phyloP scores from a whole-genome alignment of 2,888 invertebrate species.

The Melieria omissa region DNA sequence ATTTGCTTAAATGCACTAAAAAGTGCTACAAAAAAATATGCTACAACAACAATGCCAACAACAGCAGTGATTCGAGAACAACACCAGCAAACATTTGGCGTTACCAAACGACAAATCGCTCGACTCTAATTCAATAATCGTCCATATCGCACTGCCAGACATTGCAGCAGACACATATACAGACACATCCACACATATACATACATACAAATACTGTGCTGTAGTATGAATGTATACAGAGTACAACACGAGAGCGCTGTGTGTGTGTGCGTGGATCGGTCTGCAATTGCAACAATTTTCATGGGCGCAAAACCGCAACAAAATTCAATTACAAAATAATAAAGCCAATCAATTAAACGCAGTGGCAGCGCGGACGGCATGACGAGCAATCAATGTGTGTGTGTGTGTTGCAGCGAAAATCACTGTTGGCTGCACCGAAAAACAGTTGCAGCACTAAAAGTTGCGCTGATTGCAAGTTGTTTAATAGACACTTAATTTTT shows the following conservation, averaged over 20 bases:
- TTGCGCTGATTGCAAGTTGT: too few species aligned
- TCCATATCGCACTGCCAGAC: not conserved
- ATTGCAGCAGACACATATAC: not conserved
- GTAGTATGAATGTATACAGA: constrained; percentile 8
- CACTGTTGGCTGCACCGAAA: too few species aligned
- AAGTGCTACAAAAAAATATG: too few species aligned
- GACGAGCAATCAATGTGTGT: not conserved
- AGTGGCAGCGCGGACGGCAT: not conserved
- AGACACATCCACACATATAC: not conserved
- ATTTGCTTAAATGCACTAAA: too few species aligned
- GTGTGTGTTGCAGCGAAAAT: constrained; percentile 1
- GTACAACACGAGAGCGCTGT: too few species aligned
- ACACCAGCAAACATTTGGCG: too few species aligned
- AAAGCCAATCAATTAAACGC: constrained; percentile 41
- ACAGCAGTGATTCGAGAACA: too few species aligned
- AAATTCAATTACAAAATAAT: constrained; percentile 39
- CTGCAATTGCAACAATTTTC: constrained; percentile 2
- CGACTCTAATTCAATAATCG: too few species aligned
- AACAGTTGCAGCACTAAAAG: too few species aligned
- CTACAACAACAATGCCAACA: too few species aligned
- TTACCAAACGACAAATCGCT: too few species aligned
- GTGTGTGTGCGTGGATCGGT: not conserved
- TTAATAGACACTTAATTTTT: too few species aligned
- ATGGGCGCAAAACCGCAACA: constrained; percentile 34
- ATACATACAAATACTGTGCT: not conserved